A percentile compares a stretch with the other conserved stretches of the same genome.
Evolutionary conservation across 2,888 invertebrate genomes (phyloP).

Genomic region (Tenthredo scrophulariae): DNA sequence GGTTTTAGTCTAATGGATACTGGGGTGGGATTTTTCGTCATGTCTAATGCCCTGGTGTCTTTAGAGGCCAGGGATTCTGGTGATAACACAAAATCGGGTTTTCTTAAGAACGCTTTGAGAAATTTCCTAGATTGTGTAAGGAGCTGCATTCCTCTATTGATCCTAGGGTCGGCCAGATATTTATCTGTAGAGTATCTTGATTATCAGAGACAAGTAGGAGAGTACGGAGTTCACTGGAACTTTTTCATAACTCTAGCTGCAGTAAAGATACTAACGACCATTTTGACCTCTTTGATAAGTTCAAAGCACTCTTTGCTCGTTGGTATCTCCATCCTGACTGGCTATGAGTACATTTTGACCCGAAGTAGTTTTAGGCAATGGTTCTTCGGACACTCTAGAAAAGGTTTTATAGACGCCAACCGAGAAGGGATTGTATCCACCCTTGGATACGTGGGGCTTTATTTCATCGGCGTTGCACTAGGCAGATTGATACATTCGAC

Average conservation of each 20-base stretch:
- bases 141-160: slow-evolving; percentile 79
- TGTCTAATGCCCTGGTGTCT: slow-evolving; percentile 89
- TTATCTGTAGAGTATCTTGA: slow-evolving; percentile 82
- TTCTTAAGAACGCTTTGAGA: slow-evolving; percentile 53
- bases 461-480: slow-evolving; percentile 86
- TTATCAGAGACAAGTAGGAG: slow-evolving; percentile 93
- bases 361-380: slow-evolving; percentile 84
- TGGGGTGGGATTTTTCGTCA: slow-evolving; percentile 94
- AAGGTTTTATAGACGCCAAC: slow-evolving; percentile 88
- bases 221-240: slow-evolving; percentile 99
- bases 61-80: slow-evolving; percentile 78
- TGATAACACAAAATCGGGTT: background rate
- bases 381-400: slow-evolving; percentile 82
- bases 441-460: slow-evolving; percentile 91
- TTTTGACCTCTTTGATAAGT: slow-evolving; percentile 81
- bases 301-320: slow-evolving; percentile 80
- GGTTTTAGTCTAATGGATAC: slow-evolving; percentile 97
- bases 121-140: slow-evolving; percentile 70
- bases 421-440: slow-evolving; percentile 94
- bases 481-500: slow-evolving; percentile 80
- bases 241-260: slow-evolving; percentile 96
- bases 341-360: slow-evolving; percentile 85
- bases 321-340: slow-evolving; percentile 80
- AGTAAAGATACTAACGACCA: slow-evolving; percentile 87
- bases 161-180: slow-evolving; percentile 84